Evolutionary conservation across 1,140 invertebrate genomes (phyloP).

Genomic region (Antheraea mylitta): DNA sequence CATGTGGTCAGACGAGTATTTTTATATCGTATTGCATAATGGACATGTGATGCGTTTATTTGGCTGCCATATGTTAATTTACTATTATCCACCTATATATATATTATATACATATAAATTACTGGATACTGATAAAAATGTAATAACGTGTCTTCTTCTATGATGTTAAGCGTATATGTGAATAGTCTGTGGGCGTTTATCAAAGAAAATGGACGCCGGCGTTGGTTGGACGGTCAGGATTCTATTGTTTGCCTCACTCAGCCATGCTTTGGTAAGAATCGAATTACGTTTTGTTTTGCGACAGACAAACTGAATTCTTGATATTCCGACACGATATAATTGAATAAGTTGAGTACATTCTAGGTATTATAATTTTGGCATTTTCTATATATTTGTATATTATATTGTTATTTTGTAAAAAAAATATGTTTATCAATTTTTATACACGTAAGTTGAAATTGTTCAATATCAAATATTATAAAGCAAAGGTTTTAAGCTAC

Average conservation of each 20-base stretch:
- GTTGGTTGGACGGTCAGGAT: constrained; percentile 2
- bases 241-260: constrained; percentile 20
- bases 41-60: too few relatives aligned
- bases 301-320: neutral
- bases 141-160: neutral
- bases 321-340: neutral
- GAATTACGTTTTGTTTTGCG: constrained; percentile 7
- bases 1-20: too few relatives aligned
- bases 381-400: too few relatives aligned
- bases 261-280: constrained; percentile 21
- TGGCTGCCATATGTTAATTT: neutral
- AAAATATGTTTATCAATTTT: too few relatives aligned
- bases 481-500: too few relatives aligned
- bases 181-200: constrained; percentile 1
- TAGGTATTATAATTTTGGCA: too few relatives aligned
- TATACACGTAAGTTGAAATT: too few relatives aligned
- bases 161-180: neutral
- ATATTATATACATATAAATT: neutral
- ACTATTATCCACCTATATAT: too few relatives aligned
- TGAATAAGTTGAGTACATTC: too few relatives aligned
- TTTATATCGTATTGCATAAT: too few relatives aligned
- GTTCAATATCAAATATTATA: too few relatives aligned
- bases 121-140: neutral
- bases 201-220: constrained; percentile 17
- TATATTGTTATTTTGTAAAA: too few relatives aligned